Percentiles rank a stretch among this genome's conserved stretches.
These are phyloP conservation scores for Agrotis exclamationis DNA, from an alignment of 2,888 invertebrate species.

Conservation along the genomic window DNA sequence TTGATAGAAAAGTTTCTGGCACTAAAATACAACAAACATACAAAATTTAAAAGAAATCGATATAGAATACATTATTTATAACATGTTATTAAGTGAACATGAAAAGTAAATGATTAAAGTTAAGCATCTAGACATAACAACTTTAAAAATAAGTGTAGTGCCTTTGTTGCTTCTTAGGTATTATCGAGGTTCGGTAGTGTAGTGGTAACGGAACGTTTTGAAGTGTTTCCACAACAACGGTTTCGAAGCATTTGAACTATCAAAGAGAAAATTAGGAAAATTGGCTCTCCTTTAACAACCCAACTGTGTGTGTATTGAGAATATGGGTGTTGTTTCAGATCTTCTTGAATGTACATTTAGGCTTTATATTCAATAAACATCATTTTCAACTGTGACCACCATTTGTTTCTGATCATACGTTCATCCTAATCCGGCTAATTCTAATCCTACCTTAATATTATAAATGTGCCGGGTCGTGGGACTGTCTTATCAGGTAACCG, in stretches of 20 bases:
- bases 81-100: conserved; percentile 1
- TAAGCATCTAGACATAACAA: neutral
- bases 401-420: no score
- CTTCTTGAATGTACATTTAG: neutral
- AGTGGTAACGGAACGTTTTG: conserved; percentile 6
- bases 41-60: neutral
- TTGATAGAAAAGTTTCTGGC: conserved; percentile 32
- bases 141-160: neutral
- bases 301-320: conserved; percentile 1
- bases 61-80: neutral
- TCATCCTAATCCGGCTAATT: no score
- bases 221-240: conserved; percentile 26
- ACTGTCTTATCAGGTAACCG: no score
- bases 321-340: neutral
- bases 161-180: neutral
- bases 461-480: no score
- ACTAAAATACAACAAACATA: neutral
- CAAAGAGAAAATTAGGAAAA: conserved; percentile 6
- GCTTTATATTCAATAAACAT: no score
- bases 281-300: conserved; percentile 5
- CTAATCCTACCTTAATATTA: no score
- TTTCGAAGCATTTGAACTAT: conserved; percentile 25
- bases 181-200: neutral
- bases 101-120: neutral
- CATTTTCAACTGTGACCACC: no score